Conservation (phyloP, 2,113 vertebrate genomes). For the Clarias magur region DNA sequence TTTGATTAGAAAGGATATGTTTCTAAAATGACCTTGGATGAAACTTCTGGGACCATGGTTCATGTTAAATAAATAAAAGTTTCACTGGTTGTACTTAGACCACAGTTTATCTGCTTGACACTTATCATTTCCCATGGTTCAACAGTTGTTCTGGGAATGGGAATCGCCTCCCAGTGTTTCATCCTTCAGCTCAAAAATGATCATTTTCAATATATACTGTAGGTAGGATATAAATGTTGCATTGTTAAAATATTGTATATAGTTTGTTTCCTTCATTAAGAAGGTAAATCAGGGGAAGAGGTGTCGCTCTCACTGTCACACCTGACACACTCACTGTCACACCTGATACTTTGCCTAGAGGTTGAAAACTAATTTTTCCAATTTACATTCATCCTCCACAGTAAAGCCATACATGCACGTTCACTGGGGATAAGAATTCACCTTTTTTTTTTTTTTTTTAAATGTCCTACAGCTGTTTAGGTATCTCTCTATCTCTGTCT, state of each 20-base stretch:
- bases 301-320: not conserved
- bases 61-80: not conserved
- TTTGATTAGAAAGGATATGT: not conserved
- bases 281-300: not conserved
- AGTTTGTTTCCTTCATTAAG: not conserved
- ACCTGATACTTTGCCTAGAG: slow-evolving; percentile 7
- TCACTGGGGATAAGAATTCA: not conserved
- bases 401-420: not conserved
- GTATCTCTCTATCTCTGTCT: not conserved
- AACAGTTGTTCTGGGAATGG: not conserved
- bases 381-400: not conserved
- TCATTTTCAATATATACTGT: not conserved
- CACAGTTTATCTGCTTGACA: not conserved
- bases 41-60: too few relatives aligned
- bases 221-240: not conserved
- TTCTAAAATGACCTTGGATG: not conserved
- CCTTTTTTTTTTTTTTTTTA: too few relatives aligned
- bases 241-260: not conserved
- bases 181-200: not conserved
- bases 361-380: not conserved
- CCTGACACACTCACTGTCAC: not conserved
- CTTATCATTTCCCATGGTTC: not conserved
- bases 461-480: not conserved
- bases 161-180: not conserved
- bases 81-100: not conserved